Base-by-base conservation (phyloP, 2,797 vertebrate species). In the Cyprinodon diabolis region DNA sequence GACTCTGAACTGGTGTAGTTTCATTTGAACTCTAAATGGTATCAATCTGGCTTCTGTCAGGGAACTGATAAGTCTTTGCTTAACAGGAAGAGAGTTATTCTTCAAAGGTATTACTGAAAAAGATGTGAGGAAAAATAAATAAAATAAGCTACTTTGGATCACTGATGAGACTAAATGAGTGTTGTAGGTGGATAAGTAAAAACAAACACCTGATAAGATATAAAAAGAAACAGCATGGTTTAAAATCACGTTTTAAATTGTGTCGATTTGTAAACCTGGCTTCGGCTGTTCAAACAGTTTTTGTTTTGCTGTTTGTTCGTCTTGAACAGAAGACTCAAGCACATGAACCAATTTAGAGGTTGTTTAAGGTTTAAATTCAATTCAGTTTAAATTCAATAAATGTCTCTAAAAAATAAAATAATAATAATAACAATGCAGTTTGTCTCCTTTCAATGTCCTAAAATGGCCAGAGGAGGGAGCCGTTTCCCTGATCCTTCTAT, bases 391-490 rank as follows among this genome's bases (percentile, higher is more conserved):
- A 30, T 30, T 12, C 45, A 47, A 10, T 47, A 3, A 4, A 65
- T 23, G 40, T 43, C 10, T 13, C 5, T 45, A n/a, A n/a, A 55
- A 21, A 11, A 35, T 17, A 43, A 63, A 1, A 43, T 6, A 6
- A 23, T 55, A n/a, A 11, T 45, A 2, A 63, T n/a, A 21, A 15
- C 40, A 62, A 5, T 37, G 57, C 17, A 35, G 15, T 62, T 19
- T 6, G 8, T 9, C 7, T 60, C 17, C 19, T 2, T 0, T 77
- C 30, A 35, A 54, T 25, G 69, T 40, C 72, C 14, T 58, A 7
- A 69, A 15, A 66, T 74, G 45, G 40, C 83, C 93, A 92, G 66
- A 48, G 71, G 94, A 75, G 87, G 92, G 90, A 25, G 81, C 82
- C 86, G 77, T 78, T 62, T 79, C 69, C 51, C 69, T 47, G 40